These are phyloP conservation scores for Empis stercorea DNA, from an alignment of 2,888 invertebrate genomes.

Conservation along the genomic window DNA sequence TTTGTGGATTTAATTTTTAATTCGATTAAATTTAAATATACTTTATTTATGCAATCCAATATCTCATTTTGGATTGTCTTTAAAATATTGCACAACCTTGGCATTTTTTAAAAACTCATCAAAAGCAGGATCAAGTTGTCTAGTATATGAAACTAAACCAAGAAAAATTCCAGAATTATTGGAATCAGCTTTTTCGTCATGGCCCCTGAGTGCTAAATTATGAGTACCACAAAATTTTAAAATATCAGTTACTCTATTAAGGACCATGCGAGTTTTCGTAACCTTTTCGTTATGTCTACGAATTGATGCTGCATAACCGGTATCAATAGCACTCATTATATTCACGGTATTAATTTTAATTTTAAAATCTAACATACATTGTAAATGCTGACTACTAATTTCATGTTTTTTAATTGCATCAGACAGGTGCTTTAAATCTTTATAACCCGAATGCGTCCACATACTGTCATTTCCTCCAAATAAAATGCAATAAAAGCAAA, in stretches of 20 bases:
- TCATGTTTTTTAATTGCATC: not conserved
- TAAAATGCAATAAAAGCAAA: not conserved
- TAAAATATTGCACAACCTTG: not conserved
- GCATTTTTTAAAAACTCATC: not conserved
- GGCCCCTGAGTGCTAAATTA: constrained; percentile 1
- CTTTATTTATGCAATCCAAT: not conserved
- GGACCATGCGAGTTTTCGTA: not conserved
- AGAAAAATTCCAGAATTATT: not conserved
- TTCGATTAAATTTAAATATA: not conserved
- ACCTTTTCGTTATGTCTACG: not conserved
- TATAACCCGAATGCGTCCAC: not conserved
- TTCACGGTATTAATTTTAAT: too few relatives aligned
- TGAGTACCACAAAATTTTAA: constrained; percentile 4
- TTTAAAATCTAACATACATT: too few relatives aligned
- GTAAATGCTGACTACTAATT: not conserved
- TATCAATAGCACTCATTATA: too few relatives aligned
- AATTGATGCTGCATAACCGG: too few relatives aligned
- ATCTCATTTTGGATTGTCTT: not conserved
- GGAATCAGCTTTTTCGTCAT: not conserved
- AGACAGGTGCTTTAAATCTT: not conserved
- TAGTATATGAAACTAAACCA: not conserved
- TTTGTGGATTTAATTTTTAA: not conserved
- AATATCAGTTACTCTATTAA: constrained; percentile 1
- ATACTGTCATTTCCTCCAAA: not conserved
- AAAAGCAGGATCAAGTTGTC: not conserved